A percentile compares a stretch with the other conserved stretches of the same genome.
These are phyloP conservation scores for Cryptosula pallasiana DNA, from an alignment of 2,888 invertebrate genomes.

Conservation along the genomic window DNA sequence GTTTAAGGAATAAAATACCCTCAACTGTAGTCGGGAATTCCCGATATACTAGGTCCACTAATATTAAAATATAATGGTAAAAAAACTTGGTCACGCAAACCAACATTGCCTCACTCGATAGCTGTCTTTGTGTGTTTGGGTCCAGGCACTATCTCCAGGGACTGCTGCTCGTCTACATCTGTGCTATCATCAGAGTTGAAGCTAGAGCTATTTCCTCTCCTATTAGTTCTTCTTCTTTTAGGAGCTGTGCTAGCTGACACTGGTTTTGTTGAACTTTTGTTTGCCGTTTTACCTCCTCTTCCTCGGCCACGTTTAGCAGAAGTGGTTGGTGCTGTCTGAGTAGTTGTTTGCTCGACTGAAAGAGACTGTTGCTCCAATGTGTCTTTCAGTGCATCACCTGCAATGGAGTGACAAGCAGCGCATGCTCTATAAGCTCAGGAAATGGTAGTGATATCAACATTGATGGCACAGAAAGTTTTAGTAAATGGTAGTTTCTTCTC, in stretches of 20 bases:
- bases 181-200: neutral
- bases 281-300: neutral
- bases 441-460: no score
- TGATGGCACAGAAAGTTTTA: no score
- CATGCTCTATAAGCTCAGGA: no score
- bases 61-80: no score
- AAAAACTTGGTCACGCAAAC: no score
- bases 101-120: no score
- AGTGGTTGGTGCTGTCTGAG: neutral
- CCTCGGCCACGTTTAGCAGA: neutral
- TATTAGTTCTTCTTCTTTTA: neutral
- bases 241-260: conserved; percentile 9
- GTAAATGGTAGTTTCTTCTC: no score
- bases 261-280: neutral
- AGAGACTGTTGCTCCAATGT: neutral
- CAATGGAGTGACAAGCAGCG: no score
- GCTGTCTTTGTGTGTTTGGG: neutral
- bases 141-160: neutral
- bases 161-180: neutral
- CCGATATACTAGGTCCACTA: no score
- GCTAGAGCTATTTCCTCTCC: no score
- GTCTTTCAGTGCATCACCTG: neutral
- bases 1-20: no score
- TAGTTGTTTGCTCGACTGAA: neutral
- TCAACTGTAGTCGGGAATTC: no score